Evolutionary conservation across 2,113 vertebrate species (phyloP).

Genomic region (Myotis lucifugus): DNA sequence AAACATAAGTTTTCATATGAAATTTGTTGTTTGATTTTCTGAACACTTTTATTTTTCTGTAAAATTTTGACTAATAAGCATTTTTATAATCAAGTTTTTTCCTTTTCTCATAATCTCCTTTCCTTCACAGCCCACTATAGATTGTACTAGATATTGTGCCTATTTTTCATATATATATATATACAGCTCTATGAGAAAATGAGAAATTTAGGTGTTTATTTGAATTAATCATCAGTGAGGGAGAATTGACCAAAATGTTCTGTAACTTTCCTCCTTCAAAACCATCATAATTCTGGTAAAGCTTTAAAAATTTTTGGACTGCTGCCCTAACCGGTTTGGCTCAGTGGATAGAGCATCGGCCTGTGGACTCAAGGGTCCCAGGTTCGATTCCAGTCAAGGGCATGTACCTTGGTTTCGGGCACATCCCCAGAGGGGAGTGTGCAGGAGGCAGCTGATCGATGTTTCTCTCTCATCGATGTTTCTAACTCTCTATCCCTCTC

Average conservation of each 20-base stretch:
- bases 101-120: neutral
- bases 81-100: constrained; percentile 24
- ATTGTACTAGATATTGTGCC: neutral
- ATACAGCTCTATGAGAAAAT: neutral
- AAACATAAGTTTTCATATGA: neutral
- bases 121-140: neutral
- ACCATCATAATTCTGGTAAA: constrained; percentile 7
- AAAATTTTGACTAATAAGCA: neutral
- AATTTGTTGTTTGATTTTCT: constrained; percentile 11
- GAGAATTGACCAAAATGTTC: neutral
- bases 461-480: too few species aligned
- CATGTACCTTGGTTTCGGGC: too few species aligned
- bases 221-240: neutral
- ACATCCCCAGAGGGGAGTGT: too few species aligned
- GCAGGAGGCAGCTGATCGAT: too few species aligned
- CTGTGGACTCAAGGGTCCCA: too few species aligned
- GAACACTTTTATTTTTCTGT: constrained; percentile 8
- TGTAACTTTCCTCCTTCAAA: neutral
- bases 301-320: neutral
- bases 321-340: too few species aligned
- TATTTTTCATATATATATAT: neutral
- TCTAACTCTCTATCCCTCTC: too few species aligned
- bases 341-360: too few species aligned
- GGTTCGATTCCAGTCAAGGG: too few species aligned
- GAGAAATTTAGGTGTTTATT: neutral